phyloP scores from a whole-genome alignment of 2,797 vertebrate genomes.

The Lutjanus campechanus region DNA sequence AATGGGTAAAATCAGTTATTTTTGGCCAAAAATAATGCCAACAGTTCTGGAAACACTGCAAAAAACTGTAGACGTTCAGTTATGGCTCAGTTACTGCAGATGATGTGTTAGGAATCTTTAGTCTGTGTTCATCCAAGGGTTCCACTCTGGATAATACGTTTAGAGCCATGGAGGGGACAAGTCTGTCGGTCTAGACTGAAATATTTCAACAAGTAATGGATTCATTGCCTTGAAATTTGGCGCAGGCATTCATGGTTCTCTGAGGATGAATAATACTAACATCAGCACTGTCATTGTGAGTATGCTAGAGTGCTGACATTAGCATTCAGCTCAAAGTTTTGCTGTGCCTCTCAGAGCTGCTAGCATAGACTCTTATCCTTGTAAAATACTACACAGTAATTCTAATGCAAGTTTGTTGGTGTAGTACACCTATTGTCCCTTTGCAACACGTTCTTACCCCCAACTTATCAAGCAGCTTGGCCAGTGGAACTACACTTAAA shows the following conservation, averaged over 20 bases:
- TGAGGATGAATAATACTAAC: not conserved
- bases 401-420: not conserved
- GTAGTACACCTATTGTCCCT: not conserved
- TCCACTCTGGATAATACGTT: not conserved
- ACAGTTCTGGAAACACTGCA: not conserved
- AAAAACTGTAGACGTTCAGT: not conserved
- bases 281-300: not conserved
- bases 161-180: not conserved
- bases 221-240: no score
- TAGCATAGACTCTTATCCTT: not conserved
- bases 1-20: conserved; percentile 1
- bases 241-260: not conserved
- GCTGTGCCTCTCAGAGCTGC: not conserved
- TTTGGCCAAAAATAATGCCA: not conserved
- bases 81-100: not conserved
- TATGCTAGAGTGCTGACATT: not conserved
- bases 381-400: not conserved
- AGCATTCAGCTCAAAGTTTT: not conserved
- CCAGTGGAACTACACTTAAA: no score
- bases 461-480: no score
- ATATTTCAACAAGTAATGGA: not conserved
- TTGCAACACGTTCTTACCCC: no score
- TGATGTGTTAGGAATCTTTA: not conserved
- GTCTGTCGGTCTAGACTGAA: not conserved
- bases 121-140: not conserved